Base-by-base conservation (phyloP, 2,113 vertebrate species). In the Callospermophilus lateralis region DNA sequence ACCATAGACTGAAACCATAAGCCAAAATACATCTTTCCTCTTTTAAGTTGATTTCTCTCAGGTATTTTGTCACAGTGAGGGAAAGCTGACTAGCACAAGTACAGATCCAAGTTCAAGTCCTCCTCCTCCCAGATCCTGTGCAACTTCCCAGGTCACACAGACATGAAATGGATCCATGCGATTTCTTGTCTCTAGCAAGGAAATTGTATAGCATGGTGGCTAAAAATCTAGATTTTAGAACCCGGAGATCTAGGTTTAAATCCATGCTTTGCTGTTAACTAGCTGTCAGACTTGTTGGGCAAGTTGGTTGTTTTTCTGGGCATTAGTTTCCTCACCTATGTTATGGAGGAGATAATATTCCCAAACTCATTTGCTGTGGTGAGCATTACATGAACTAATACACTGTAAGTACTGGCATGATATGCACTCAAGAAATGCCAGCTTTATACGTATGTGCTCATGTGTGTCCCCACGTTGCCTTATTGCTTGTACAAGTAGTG, bases 321-420 rank as follows among this genome's bases (percentile, higher is more conserved):
- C 9, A 63, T 78, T 61, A 61, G 26, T 81, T 96, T 84, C 30
- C 12, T 97, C 13, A 73, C 26, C 61, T 48, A n/a, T 90, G 22
- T 91, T 73, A 63, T 16, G 30, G 48, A 39, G 32, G 86, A 79
- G 95, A 61, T 83, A 63, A 58, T 76, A 78, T 67, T 73, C 63
- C 20, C 16, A 79, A 39, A 48, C 12, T 83, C 13, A 53, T 6
- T 77, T 78, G 39, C 22, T 30, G 20, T 26, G 48, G n/a, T 77
- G 45, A 92, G 9, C 6, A 53, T 67, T 74, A 73, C 53, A 42
- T n/a, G 53, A 89, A 34, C 6, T 26, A 80, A 86, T 10, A 37
- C 5, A 77, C 72, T 55, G 37, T 51, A 89, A 85, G 26, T 81
- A 61, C 28, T 84, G 10, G 32, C 8, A 28, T 28, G 37, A 8